phyloP scores from a whole-genome alignment of 2,888 invertebrate species.

The Cerastis leucographa region DNA sequence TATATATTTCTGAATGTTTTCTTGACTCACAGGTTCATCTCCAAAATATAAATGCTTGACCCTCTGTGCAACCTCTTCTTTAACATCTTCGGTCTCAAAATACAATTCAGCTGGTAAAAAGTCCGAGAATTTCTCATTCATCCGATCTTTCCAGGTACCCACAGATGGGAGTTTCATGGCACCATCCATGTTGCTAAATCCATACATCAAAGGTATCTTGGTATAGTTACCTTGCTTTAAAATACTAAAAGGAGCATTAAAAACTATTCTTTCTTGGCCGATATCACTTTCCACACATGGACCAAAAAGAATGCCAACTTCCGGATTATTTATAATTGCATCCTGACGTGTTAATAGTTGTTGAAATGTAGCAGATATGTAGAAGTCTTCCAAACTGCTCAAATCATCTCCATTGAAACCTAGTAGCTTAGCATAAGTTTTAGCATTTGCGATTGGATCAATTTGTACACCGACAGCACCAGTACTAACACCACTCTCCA shows the following conservation, averaged over 20 bases:
- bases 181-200: conserved; percentile 75
- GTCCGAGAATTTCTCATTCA: conserved; percentile 73
- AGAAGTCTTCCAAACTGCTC: conserved; percentile 76
- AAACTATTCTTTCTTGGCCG: conserved; percentile 61
- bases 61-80: conserved; percentile 63
- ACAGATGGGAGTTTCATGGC: conserved; percentile 58
- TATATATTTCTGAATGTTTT: conserved; percentile 60
- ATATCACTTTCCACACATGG: conserved; percentile 73
- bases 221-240: conserved; percentile 58
- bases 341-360: conserved; percentile 53
- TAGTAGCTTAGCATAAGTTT: conserved; percentile 71
- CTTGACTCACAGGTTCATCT: conserved; percentile 56
- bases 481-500: conserved; percentile 75
- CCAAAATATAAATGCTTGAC: conserved; percentile 77
- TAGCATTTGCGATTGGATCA: conserved; percentile 76
- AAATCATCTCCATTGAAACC: conserved; percentile 74
- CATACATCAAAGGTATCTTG: conserved; percentile 67
- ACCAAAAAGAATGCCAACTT: conserved; percentile 58
- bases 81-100: conserved; percentile 69
- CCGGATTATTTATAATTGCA: conserved; percentile 35
- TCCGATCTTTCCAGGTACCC: conserved; percentile 63
- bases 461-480: conserved; percentile 72
- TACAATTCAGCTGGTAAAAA: conserved; percentile 74
- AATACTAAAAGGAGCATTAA: conserved; percentile 59
- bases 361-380: conserved; percentile 71